Percentiles rank a stretch among this genome's conserved stretches.
These are phyloP conservation scores for Clepsis dumicolana DNA, from an alignment of 2,888 invertebrate species.

Conservation along the genomic window DNA sequence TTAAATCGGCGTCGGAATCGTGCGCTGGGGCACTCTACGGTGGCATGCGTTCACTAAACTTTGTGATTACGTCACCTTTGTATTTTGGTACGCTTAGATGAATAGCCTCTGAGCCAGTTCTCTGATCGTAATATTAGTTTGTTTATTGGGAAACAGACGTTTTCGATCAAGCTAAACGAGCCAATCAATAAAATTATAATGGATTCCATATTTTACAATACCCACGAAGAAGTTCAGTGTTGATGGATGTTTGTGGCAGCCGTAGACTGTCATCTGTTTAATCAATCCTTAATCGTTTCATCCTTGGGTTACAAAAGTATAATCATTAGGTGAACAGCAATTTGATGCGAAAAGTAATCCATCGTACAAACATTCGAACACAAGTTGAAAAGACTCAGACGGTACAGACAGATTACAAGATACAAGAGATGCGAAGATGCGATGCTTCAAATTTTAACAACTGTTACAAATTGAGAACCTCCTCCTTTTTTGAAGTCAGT, in stretches of 20 bases:
- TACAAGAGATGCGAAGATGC: background rate
- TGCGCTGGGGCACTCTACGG: slow-evolving; percentile 32
- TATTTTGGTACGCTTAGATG: slow-evolving; percentile 72
- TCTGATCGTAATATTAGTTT: slow-evolving; percentile 61
- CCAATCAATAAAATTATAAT: slow-evolving; percentile 27
- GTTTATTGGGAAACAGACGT: slow-evolving; percentile 24
- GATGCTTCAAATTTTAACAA: background rate
- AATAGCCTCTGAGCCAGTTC: slow-evolving; percentile 70
- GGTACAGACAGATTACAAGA: background rate
- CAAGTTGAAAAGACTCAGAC: background rate
- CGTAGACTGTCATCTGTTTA: background rate
- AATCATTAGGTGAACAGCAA: background rate
- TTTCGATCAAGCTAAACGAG: slow-evolving; percentile 27
- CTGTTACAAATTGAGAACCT: background rate
- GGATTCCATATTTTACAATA: background rate
- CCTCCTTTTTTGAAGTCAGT: background rate
- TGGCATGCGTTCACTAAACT: slow-evolving; percentile 80
- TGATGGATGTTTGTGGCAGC: slow-evolving; percentile 3
- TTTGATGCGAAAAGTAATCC: slow-evolving; percentile 4
- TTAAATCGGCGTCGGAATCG: slow-evolving; percentile 21
- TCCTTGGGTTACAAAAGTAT: background rate
- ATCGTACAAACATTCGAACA: background rate
- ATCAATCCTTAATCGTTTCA: background rate
- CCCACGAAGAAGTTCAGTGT: background rate
- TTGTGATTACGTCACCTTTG: slow-evolving; percentile 76